Percentiles rank a stretch among this genome's conserved stretches.
These are phyloP conservation scores for Okamejei kenojei DNA, from an alignment of 2,797 vertebrate genomes.

Conservation along the genomic window DNA sequence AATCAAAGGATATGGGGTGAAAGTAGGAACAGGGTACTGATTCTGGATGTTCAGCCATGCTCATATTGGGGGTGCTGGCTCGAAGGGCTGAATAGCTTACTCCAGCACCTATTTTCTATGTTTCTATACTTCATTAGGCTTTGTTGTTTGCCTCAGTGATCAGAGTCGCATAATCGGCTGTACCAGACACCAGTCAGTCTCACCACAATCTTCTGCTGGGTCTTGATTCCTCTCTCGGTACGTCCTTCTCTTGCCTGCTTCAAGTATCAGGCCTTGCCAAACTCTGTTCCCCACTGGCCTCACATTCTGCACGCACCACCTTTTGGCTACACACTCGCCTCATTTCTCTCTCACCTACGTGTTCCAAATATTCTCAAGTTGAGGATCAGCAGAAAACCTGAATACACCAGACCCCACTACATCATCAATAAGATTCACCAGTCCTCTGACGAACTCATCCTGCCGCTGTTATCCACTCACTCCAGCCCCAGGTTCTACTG, in stretches of 20 bases:
- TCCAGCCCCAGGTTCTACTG: neutral
- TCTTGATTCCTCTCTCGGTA: neutral
- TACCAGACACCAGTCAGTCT: neutral
- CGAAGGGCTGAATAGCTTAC: no score
- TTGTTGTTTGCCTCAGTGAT: no score
- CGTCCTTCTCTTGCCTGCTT: neutral
- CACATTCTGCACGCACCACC: neutral
- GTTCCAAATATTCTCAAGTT: neutral
- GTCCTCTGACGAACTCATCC: neutral
- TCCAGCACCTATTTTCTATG: no score
- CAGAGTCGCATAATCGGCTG: no score
- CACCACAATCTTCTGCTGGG: neutral
- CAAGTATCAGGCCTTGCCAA: neutral
- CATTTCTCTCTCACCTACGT: neutral
- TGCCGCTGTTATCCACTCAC: neutral
- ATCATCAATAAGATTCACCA: neutral
- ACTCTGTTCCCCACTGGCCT: neutral
- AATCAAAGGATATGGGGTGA: no score
- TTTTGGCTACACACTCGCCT: neutral
- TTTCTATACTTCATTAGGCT: no score
- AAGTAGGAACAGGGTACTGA: no score
- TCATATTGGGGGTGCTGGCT: no score
- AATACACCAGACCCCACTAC: neutral
- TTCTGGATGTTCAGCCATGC: no score
- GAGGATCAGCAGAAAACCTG: neutral